Evolutionary conservation across 2,797 vertebrate species (phyloP).

Genomic region (Aldrovandia affinis): DNA sequence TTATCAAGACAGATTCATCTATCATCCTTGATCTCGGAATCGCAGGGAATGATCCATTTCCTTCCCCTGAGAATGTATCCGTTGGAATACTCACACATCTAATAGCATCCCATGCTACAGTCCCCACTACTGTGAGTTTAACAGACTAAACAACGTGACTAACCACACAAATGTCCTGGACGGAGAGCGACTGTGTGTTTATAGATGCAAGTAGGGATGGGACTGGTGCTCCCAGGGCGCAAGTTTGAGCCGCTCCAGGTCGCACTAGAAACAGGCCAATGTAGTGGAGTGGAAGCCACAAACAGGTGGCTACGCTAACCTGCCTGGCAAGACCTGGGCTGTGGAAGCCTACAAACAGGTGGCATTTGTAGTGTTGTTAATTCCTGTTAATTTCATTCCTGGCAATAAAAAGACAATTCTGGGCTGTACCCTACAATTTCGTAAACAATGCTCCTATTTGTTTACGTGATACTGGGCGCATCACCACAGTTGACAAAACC

Average conservation of each 20-base stretch:
- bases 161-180: background rate
- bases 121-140: background rate
- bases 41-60: background rate
- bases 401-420: too few relatives aligned
- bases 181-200: background rate
- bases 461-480: too few relatives aligned
- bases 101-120: background rate
- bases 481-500: too few relatives aligned
- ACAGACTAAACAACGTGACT: background rate
- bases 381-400: too few relatives aligned
- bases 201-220: background rate
- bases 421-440: too few relatives aligned
- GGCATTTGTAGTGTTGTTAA: too few relatives aligned
- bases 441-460: too few relatives aligned
- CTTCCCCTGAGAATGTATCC: background rate
- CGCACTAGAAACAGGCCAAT: background rate
- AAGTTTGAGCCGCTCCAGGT: background rate
- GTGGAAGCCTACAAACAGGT: too few relatives aligned
- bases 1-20: conserved; percentile 4
- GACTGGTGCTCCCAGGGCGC: background rate
- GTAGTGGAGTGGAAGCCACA: too few relatives aligned
- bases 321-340: too few relatives aligned
- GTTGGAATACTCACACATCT: background rate
- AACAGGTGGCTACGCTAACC: too few relatives aligned
- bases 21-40: background rate